Evolutionary conservation across 2,113 vertebrate species (phyloP), one percentile per base, ranked within the genome.

Genomic region (Globicephala melas): DNA sequence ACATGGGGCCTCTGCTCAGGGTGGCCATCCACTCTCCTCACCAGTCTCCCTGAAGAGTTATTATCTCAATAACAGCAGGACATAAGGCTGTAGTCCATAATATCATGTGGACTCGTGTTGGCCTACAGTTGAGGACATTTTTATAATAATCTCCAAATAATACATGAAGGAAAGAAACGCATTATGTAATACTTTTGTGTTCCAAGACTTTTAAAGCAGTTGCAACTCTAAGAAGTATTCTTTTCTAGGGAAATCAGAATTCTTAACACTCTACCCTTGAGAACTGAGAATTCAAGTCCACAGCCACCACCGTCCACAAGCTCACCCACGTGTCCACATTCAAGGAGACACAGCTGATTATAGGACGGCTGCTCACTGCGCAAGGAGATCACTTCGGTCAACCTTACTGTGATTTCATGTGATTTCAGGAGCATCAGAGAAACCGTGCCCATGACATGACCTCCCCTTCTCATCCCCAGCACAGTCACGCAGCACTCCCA

Each of bases 151-250:
- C 67, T 83, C 28, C 77, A 91, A 31, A 20, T 36, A 60, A 50
- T 10, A 65, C 17, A 77, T 2, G 63, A 92, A 92, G 55, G 62
- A 87, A 73, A 83, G n/a, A 82, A 85, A 70, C 12, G 21, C 23
- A 58, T 20, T 44, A 33, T 8, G 3, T 1, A 62, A 38, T 47
- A 28, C 11, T 81, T 41, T 3, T 31, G 36, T 50, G 74, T 87
- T 50, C n/a, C 25, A 81, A 91, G 86, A 73, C 41, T 65, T 94
- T 28, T n/a, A 63, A 84, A 97, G 62, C 77, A 63, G 73, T 15
- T 33, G 36, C 21, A 68, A 26, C 12, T 77, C 55, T 71, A n/a
- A 33, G 14, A 67, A 5, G 25, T 60, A 33, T 41, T 85, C 10
- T 58, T 86, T 31, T 38, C 53, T 10, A 73, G 15, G 50, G 50